These are phyloP conservation scores for Takifugu flavidus DNA, from an alignment of 2,113 vertebrate genomes.

Conservation along the genomic window DNA sequence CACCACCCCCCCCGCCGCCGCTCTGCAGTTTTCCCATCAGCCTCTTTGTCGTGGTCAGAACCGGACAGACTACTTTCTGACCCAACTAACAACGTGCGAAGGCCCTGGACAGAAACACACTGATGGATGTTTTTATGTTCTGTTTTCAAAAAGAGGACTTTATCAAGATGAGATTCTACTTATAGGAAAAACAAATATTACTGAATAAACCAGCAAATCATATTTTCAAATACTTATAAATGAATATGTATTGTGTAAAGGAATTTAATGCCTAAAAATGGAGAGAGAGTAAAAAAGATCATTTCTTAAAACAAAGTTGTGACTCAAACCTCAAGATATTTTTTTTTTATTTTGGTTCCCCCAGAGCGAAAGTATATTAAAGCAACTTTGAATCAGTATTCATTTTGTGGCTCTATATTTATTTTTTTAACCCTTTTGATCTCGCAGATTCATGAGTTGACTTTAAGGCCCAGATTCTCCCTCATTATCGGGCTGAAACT, in stretches of 20 bases:
- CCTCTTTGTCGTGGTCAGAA: slow-evolving; percentile 21
- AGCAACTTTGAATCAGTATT: slow-evolving; percentile 59
- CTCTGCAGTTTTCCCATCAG: slow-evolving; percentile 22
- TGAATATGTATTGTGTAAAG: slow-evolving; percentile 65
- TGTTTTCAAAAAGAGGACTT: slow-evolving; percentile 55
- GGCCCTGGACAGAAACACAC: slow-evolving; percentile 69
- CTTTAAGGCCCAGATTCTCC: too few relatives aligned
- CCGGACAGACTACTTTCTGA: slow-evolving; percentile 7
- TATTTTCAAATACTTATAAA: slow-evolving; percentile 79
- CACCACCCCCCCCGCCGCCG: slow-evolving; percentile 11
- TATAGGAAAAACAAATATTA: slow-evolving; percentile 67
- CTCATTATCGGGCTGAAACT: too few relatives aligned
- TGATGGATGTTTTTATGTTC: slow-evolving; percentile 57
- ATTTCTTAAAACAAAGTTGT: slow-evolving; percentile 70
- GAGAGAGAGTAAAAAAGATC: slow-evolving; percentile 40
- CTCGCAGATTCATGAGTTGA: too few relatives aligned
- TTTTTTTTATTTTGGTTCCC: slow-evolving; percentile 51
- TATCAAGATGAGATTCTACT: slow-evolving; percentile 70
- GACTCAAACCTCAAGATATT: slow-evolving; percentile 54
- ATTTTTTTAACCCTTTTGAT: not conserved
- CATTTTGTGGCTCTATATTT: slow-evolving; percentile 48
- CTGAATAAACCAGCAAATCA: slow-evolving; percentile 73
- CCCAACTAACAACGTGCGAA: slow-evolving; percentile 12
- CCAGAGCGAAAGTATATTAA: slow-evolving; percentile 63
- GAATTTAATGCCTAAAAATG: slow-evolving; percentile 59